Evolutionary conservation across 2,113 vertebrate genomes (phyloP).

Genomic region (Motacilla tschutschensis): DNA sequence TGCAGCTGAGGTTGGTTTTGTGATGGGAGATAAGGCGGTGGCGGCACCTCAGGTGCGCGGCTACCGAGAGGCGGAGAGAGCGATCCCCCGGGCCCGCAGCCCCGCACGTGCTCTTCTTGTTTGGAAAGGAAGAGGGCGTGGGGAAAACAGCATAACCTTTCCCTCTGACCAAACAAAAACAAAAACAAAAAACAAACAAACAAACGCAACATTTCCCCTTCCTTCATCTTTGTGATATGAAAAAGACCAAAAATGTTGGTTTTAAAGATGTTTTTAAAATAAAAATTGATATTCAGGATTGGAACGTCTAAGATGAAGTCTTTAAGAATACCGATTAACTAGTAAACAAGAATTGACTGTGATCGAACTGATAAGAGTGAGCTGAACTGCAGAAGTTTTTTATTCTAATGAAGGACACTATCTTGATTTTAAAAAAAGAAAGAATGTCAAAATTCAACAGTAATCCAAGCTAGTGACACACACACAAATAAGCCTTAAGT

Average conservation of each 20-base stretch:
- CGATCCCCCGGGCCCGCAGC: no score
- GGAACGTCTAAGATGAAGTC: background rate
- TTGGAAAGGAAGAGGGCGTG: background rate
- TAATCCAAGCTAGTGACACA: background rate
- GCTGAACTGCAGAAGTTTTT: fast-evolving
- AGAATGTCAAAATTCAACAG: background rate
- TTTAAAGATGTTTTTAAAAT: background rate
- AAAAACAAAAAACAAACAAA: background rate
- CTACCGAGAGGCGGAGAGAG: background rate
- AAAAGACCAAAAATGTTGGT: background rate
- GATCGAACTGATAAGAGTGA: background rate
- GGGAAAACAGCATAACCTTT: background rate
- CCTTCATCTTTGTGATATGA: no score
- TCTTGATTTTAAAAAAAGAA: background rate
- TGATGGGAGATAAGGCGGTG: background rate
- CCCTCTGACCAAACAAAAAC: background rate
- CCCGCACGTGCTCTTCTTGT: background rate
- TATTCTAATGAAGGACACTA: background rate
- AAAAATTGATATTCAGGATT: background rate
- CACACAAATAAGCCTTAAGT: background rate
- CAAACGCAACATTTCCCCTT: background rate
- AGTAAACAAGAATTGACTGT: background rate
- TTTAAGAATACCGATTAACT: background rate
- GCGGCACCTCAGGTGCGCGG: background rate
- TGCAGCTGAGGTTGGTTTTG: background rate